Percentiles rank a stretch among this genome's conserved stretches.
These are phyloP conservation scores for Vanessa atalanta DNA, from an alignment of 1,140 invertebrate species.

Conservation along the genomic window DNA sequence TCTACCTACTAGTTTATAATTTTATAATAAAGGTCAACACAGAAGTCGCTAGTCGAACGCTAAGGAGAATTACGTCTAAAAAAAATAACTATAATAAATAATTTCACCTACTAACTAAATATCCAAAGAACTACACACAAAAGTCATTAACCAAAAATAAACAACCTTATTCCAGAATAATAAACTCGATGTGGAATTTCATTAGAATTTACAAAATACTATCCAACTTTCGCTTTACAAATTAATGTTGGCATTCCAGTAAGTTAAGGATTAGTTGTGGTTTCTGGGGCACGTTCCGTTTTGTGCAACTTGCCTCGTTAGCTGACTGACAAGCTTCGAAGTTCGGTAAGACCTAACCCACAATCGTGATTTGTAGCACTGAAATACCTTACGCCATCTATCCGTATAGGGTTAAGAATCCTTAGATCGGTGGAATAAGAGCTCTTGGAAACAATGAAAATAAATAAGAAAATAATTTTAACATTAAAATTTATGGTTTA, in stretches of 20 bases:
- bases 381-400: neutral
- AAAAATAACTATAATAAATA: too few species aligned
- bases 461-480: too few species aligned
- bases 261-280: constrained; percentile 26
- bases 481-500: too few species aligned
- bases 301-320: constrained; percentile 46
- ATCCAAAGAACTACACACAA: too few species aligned
- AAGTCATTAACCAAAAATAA: neutral
- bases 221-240: constrained; percentile 26
- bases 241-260: constrained; percentile 20
- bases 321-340: constrained; percentile 36
- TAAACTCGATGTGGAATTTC: constrained; percentile 27
- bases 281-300: constrained; percentile 20
- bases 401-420: neutral
- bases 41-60: too few species aligned
- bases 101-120: too few species aligned
- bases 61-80: too few species aligned
- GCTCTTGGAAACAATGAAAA: too few species aligned
- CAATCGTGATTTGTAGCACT: constrained; percentile 14
- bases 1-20: too few species aligned
- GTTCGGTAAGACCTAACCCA: constrained; percentile 16
- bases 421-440: too few species aligned
- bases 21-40: too few species aligned
- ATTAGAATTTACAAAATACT: constrained; percentile 24
- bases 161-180: constrained; percentile 1